These are phyloP conservation scores for Pomatostomus ruficeps DNA, from an alignment of 2,113 vertebrate genomes.

Conservation along the genomic window DNA sequence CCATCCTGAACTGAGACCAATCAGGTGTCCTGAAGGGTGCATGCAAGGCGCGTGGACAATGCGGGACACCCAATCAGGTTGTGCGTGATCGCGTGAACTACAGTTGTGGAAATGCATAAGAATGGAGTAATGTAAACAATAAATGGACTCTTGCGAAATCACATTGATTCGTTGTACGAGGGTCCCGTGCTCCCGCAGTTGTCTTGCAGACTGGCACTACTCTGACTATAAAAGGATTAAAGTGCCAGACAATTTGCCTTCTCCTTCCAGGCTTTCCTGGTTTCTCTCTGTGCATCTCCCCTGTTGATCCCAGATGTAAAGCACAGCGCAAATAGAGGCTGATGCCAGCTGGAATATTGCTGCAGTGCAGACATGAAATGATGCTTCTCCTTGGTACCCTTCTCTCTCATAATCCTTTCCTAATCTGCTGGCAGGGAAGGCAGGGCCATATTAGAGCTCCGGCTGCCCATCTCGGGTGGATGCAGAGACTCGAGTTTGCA, in stretches of 20 bases:
- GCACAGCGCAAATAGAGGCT: not conserved
- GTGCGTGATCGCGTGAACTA: too few species aligned
- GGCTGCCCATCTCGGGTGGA: not conserved
- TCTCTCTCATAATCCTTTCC: not conserved
- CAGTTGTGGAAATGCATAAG: too few species aligned
- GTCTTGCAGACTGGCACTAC: not conserved
- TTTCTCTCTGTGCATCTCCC: not conserved
- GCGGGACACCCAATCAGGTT: too few species aligned
- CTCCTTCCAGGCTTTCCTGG: not conserved
- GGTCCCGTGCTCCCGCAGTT: too few species aligned
- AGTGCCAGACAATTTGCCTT: not conserved
- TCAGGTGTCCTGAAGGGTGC: too few species aligned
- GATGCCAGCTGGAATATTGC: not conserved
- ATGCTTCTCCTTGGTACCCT: not conserved
- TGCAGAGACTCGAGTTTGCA: not conserved
- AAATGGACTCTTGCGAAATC: too few species aligned
- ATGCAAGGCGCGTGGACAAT: too few species aligned
- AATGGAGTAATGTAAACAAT: too few species aligned
- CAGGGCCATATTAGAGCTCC: not conserved
- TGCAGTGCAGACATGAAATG: not conserved
- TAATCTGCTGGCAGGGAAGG: slow-evolving; percentile 15
- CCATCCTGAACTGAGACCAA: too few species aligned
- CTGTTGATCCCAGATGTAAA: not conserved
- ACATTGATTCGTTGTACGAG: too few species aligned
- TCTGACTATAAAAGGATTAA: not conserved